Base-by-base conservation (phyloP, 2,888 invertebrate species). In the Mesopsocus fuscifrons region DNA sequence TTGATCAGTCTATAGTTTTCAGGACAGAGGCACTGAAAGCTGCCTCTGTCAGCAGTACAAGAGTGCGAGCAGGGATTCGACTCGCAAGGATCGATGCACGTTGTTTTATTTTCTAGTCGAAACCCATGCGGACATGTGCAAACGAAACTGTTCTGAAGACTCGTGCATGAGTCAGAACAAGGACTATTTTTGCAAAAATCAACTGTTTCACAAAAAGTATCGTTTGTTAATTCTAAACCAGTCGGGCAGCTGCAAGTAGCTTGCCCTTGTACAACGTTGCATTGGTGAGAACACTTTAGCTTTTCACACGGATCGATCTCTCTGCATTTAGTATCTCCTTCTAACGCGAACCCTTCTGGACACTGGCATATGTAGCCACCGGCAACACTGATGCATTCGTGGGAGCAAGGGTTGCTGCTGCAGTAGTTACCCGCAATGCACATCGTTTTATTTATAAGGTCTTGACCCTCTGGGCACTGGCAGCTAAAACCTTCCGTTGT, bases 381-480 rank as follows among this genome's bases (percentile, higher is more conserved):
- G 21, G 63, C 62, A 1, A 71, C 67, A 54, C 74, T 73, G 49
- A 67, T 60, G 53, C 75, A 76, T 40, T 59, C 58, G 47, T 73
- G 72, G 13, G 67, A 66, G 54, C 75, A 75, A 18, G 45, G 44
- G 54, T 60, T 44, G 42, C 64, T 67, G 1, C 54, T 54, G 50
- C 74, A 74, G 49, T 72, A 67, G 57, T 71, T 66, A 45, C 62
- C 53, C 50, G 66, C 66, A 50, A 64, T 61, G 52, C 73, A 74
- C 22, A 66, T 63, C 54, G 67, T 69, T 52, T 65, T 65, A 61
- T 75, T 40, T n/a, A 18, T 18, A 16, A 58, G 47, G 30, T 53
- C 54, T 50, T 64, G 67, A 1, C 70, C 70, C 1, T 59, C 47
- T 15, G 60, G 55, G 51, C 72, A 72, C 45, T 62, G 59, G 54